Evolutionary conservation across 1,140 invertebrate species (phyloP), one percentile per base, ranked within the genome.

Genomic region (Goniozus legneri): DNA sequence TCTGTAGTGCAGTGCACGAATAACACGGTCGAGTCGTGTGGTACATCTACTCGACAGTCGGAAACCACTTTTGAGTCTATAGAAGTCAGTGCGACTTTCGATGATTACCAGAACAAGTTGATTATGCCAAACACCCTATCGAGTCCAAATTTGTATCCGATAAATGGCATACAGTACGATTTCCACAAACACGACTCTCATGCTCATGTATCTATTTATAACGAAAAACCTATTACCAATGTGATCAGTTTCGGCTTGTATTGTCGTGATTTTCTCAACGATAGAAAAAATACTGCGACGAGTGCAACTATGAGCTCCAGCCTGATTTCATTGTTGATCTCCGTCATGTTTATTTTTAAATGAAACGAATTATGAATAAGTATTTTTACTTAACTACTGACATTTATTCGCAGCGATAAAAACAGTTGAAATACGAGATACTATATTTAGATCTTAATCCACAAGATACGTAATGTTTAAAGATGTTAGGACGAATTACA

Each of bases 1-100:
- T 33, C 21, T 2, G 1, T 62, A 22, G n/a, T 55, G 8, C 54
- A 51, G 22, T 67, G 63, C 12, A 37, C 18, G 2, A 44, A 67
- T 8, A 33, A 62, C 0, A 49, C 47, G 1, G 0, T 64, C 0
- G 2, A 21, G 2, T 62, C 62, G n/a, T 65, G 63, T n/a, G 48
- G 49, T 3, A n/a, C 8, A 3, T 32, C 14, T 1, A 7, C 24
- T 7, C 0, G n/a, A 6, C 4, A 16, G 3, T 47, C 53, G 0
- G 2, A 14, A 8, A 49, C 15, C 0, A 8, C 2, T 1, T 61
- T 61, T 12, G 24, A 3, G 0, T 4, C 8, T 2, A 40, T 57
- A n/a, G 22, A 19, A 0, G 37, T 61, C 2, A 12, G 18, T 1
- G 16, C 39, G 20, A 57, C 14, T 1, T 34, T 52, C 3, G 12